These are phyloP conservation scores for Saccostrea glomerata DNA, from an alignment of 1,140 invertebrate genomes.

Conservation along the genomic window DNA sequence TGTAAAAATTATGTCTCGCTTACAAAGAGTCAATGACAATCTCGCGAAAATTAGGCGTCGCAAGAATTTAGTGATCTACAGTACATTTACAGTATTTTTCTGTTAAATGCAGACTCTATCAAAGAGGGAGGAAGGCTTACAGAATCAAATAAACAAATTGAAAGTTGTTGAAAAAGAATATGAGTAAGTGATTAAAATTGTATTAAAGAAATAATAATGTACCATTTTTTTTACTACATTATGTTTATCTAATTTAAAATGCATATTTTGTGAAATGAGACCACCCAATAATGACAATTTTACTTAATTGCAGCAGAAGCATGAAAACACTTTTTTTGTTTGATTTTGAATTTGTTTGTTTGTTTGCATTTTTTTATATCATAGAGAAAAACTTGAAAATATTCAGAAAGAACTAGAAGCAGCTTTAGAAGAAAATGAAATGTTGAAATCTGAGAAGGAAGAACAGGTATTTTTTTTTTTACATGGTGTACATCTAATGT, in stretches of 20 bases:
- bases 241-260: no score
- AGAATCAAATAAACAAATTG: constrained; percentile 1
- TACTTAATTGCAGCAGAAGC: no score
- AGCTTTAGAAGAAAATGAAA: constrained; percentile 37
- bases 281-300: no score
- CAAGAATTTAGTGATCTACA: no score
- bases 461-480: constrained; percentile 20
- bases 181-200: not conserved
- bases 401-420: not conserved
- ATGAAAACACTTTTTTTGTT: no score
- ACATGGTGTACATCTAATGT: no score
- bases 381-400: constrained; percentile 5
- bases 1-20: no score
- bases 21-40: no score
- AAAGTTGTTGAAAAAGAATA: not conserved
- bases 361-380: not conserved
- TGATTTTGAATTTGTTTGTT: not conserved
- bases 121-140: not conserved
- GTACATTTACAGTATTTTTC: no score
- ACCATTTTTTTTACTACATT: not conserved
- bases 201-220: not conserved
- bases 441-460: constrained; percentile 35
- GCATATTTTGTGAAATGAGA: no score
- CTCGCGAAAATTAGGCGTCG: no score
- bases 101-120: not conserved